A percentile compares a stretch with the other conserved stretches of the same genome.
Conservation (phyloP, 2,797 vertebrate species). For the Thripadectes ignobilis region DNA sequence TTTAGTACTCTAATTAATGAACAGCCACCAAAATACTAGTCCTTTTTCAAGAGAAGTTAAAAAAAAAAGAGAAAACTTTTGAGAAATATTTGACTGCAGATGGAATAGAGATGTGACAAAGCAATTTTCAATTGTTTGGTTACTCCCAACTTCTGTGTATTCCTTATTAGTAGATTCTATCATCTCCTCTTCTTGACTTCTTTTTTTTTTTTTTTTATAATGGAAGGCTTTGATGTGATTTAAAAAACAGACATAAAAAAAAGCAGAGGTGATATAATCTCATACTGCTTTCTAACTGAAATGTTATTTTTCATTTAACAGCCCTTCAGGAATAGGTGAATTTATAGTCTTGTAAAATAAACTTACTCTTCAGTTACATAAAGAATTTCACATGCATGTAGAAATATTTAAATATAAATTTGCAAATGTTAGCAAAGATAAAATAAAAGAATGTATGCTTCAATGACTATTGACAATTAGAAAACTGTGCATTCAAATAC, state of each 20-base stretch:
- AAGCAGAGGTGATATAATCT: background rate
- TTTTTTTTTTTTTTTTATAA: background rate
- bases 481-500: background rate
- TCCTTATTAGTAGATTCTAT: background rate
- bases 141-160: background rate
- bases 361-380: slow-evolving; percentile 1
- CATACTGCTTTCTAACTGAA: background rate
- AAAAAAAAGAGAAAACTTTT: background rate
- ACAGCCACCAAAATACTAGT: background rate
- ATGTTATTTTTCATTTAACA: background rate
- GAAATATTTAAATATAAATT: background rate
- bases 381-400: background rate
- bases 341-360: slow-evolving; percentile 15
- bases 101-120: background rate
- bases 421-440: background rate
- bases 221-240: background rate
- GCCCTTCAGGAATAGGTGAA: background rate
- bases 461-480: background rate
- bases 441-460: background rate
- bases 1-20: background rate
- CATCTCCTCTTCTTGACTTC: background rate
- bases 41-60: background rate
- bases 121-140: background rate
- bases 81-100: background rate
- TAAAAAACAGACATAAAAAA: background rate